Percentiles rank a stretch among this genome's conserved stretches.
These are phyloP conservation scores for Diarsia dahlii DNA, from an alignment of 2,888 invertebrate genomes.

Conservation along the genomic window DNA sequence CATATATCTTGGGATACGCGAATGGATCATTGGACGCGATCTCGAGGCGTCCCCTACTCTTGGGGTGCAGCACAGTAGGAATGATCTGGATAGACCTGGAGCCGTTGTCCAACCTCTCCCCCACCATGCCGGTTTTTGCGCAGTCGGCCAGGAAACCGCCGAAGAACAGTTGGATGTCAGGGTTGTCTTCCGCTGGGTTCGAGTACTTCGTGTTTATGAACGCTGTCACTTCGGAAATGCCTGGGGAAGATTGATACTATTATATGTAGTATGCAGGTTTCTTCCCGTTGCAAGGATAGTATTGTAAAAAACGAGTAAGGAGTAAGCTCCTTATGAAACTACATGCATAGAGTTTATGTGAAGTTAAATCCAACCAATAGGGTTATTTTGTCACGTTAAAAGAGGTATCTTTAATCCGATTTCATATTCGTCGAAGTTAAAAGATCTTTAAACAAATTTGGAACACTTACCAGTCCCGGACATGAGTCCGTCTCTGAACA, in stretches of 20 bases:
- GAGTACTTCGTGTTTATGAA: slow-evolving; percentile 95
- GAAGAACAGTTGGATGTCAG: slow-evolving; percentile 97
- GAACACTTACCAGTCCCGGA: slow-evolving; percentile 93
- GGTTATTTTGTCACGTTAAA: neutral
- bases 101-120: slow-evolving; percentile 93
- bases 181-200: slow-evolving; percentile 93
- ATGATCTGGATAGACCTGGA: slow-evolving; percentile 93
- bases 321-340: neutral
- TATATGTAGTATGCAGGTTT: neutral
- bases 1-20: slow-evolving; percentile 95
- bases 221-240: slow-evolving; percentile 96
- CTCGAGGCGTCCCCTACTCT: slow-evolving; percentile 95
- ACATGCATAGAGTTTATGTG: neutral
- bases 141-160: slow-evolving; percentile 96
- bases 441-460: neutral
- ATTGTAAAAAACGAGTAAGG: neutral
- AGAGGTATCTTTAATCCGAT: neutral
- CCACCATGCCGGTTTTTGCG: slow-evolving; percentile 96
- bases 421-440: neutral
- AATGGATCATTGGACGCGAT: slow-evolving; percentile 95
- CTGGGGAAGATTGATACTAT: slow-evolving; percentile 75
- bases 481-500: slow-evolving; percentile 97
- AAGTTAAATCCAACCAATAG: neutral
- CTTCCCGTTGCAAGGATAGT: neutral
- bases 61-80: slow-evolving; percentile 96